These are phyloP conservation scores for Peromyscus attwateri DNA, from an alignment of 2,797 vertebrate species.

Conservation along the genomic window DNA sequence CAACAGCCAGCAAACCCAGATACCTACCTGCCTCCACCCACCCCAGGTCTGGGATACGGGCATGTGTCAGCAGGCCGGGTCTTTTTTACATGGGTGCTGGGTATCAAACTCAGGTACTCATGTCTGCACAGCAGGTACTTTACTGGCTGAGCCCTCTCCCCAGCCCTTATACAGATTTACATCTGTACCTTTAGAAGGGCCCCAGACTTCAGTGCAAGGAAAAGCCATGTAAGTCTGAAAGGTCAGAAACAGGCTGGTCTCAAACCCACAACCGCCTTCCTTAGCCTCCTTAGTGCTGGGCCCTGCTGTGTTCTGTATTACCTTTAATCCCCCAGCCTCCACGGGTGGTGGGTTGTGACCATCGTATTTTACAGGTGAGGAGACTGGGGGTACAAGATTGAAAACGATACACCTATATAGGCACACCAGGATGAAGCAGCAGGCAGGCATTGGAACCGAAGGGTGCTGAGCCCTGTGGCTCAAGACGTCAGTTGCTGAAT, in stretches of 20 bases:
- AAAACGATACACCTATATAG: accelerated
- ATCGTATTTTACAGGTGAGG: background rate
- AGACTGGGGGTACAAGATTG: background rate
- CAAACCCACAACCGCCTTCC: background rate
- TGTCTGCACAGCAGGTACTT: background rate
- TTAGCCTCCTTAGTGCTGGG: background rate
- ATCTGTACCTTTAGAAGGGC: background rate
- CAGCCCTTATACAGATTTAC: background rate
- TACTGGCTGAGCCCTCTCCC: background rate
- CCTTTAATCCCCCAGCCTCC: background rate
- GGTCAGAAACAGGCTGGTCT: background rate
- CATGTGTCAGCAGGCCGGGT: background rate
- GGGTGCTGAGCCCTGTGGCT: background rate
- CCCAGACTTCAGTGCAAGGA: background rate
- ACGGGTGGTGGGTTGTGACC: background rate
- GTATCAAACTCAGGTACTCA: background rate
- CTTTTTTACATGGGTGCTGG: background rate
- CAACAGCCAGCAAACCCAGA: background rate
- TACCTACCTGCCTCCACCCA: background rate
- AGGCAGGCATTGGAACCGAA: accelerated
- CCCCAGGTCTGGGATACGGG: background rate
- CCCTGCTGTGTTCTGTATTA: accelerated
- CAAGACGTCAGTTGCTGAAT: background rate
- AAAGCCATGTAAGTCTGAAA: accelerated
- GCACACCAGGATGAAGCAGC: background rate